These are phyloP conservation scores for Echeneis naucrates DNA, from an alignment of 2,797 vertebrate species.

Conservation along the genomic window DNA sequence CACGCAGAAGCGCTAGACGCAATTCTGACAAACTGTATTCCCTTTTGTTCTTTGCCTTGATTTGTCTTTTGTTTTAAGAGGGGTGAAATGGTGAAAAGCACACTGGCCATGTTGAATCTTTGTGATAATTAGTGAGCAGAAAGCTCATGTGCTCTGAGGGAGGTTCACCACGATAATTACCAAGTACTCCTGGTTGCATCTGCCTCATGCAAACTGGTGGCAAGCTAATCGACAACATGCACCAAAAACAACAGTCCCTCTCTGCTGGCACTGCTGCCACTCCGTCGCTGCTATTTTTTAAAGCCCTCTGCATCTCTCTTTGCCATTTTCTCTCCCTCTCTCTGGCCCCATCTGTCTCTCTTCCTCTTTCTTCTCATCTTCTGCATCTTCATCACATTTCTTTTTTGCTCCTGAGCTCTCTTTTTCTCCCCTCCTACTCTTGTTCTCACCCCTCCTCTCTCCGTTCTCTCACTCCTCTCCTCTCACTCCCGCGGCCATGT, in stretches of 20 bases:
- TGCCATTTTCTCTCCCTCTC: conserved; percentile 62
- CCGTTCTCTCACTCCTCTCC: conserved; percentile 63
- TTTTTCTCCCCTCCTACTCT: conserved; percentile 70
- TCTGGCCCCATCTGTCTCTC: conserved; percentile 77
- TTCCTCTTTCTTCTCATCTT: conserved; percentile 64
- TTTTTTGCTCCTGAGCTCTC: conserved; percentile 57
- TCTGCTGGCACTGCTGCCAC: conserved; percentile 65
- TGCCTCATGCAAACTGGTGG: conserved; percentile 79
- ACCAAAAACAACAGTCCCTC: conserved; percentile 74
- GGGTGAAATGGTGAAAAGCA: conserved; percentile 54
- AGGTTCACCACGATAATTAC: conserved; percentile 76
- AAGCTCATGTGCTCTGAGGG: conserved; percentile 80
- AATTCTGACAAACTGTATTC: conserved; percentile 9
- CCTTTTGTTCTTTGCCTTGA: conserved; percentile 27
- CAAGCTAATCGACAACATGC: conserved; percentile 74
- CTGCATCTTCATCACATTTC: conserved; percentile 72
- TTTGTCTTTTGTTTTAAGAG: conserved; percentile 42
- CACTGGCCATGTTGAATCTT: conserved; percentile 51
- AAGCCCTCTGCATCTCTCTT: conserved; percentile 54
- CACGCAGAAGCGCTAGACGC: not conserved
- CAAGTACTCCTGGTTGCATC: conserved; percentile 77
- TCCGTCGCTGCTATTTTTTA: conserved; percentile 31
- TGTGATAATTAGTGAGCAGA: conserved; percentile 64
- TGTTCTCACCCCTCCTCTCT: conserved; percentile 67
- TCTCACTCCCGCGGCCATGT: conserved; percentile 74